phyloP scores from a whole-genome alignment of 2,797 vertebrate species.

The Chaetodon trifasciatus region DNA sequence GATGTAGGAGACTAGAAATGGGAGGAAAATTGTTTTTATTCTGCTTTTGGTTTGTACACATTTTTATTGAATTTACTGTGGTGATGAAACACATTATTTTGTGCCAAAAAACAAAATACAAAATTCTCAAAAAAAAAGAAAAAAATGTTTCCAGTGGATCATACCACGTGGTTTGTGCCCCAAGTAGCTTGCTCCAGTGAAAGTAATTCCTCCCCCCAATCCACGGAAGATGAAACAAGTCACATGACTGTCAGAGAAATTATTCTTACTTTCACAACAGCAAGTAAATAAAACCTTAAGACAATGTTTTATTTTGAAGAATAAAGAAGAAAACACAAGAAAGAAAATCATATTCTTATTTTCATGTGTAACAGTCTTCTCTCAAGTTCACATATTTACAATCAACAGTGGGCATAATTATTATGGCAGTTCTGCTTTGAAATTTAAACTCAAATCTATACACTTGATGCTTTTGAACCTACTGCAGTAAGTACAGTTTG shows the following conservation, averaged over 20 bases:
- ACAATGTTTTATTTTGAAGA: slow-evolving; percentile 24
- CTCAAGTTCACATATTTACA: slow-evolving; percentile 76
- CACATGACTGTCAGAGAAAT: not conserved
- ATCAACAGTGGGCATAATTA: slow-evolving; percentile 35
- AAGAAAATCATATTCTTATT: slow-evolving; percentile 45
- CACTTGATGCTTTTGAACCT: slow-evolving; percentile 51
- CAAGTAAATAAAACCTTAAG: not conserved
- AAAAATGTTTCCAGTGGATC: not conserved
- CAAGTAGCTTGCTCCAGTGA: not conserved
- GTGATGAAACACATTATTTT: not conserved
- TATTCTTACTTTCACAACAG: not conserved
- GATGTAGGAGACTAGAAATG: not conserved
- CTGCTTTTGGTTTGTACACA: not conserved
- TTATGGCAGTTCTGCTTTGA: slow-evolving; percentile 27
- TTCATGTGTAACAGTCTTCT: slow-evolving; percentile 50
- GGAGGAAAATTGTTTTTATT: not conserved
- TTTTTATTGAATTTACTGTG: not conserved
- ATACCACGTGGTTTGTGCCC: not conserved
- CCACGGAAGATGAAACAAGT: not conserved
- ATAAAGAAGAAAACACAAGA: not conserved
- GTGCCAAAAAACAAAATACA: not conserved
- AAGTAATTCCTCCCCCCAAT: not conserved
- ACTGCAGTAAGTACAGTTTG: slow-evolving; percentile 13
- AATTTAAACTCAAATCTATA: slow-evolving; percentile 46
- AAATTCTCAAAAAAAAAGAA: not conserved